Evolutionary conservation across 2,797 vertebrate species (phyloP).

Genomic region (Gymnothorax javanicus): DNA sequence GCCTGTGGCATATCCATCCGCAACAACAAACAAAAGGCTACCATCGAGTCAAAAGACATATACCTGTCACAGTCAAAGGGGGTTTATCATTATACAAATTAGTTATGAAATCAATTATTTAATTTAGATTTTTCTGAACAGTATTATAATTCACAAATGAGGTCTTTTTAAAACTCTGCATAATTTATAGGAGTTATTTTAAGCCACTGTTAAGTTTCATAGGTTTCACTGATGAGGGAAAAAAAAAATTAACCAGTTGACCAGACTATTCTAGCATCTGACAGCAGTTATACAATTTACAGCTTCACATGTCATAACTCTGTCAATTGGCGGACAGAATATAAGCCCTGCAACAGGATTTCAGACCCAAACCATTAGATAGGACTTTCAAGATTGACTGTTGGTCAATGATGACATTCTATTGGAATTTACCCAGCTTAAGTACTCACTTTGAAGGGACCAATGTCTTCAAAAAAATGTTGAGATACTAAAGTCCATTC

Average conservation of each 20-base stretch:
- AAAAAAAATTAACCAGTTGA: constrained; percentile 37
- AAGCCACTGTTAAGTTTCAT: constrained; percentile 29
- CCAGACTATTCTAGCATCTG: constrained; percentile 20
- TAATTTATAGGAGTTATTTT: constrained; percentile 53
- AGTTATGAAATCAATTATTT: background rate
- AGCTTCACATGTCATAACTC: too few relatives aligned
- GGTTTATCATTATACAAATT: background rate
- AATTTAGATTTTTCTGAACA: background rate
- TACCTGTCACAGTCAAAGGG: background rate
- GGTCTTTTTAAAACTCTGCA: constrained; percentile 53
- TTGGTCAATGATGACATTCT: too few relatives aligned
- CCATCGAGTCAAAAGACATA: background rate
- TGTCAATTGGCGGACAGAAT: too few relatives aligned
- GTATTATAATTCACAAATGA: constrained; percentile 45
- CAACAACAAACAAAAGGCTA: background rate
- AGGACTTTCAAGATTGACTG: too few relatives aligned
- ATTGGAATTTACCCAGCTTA: too few relatives aligned
- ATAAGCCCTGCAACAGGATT: too few relatives aligned
- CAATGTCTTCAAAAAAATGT: too few relatives aligned
- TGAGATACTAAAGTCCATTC: too few relatives aligned
- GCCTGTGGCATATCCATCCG: background rate
- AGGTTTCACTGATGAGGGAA: constrained; percentile 41
- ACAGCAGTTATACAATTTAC: background rate
- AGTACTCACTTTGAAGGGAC: too few relatives aligned
- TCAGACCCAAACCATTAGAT: too few relatives aligned